Evolutionary conservation across 2,888 invertebrate species (phyloP), one percentile per base, ranked within the genome.

Genomic region (Timema cristinae): DNA sequence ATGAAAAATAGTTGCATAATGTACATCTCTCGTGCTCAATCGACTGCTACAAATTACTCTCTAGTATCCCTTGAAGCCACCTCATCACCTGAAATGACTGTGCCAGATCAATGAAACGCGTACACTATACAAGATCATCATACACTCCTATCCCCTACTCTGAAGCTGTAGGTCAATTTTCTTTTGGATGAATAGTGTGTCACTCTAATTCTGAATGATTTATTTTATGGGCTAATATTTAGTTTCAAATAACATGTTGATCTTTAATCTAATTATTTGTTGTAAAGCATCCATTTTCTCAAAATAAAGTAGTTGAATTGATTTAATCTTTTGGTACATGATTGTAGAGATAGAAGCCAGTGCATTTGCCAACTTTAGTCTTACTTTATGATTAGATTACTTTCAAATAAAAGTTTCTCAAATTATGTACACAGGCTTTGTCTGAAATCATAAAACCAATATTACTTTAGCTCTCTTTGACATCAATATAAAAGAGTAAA

Each of bases 11-110:
- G 16, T 6, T 16, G 7, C 56, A 10, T 56, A 10, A 16, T 56
- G n/a, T 10, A 13, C 6, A 7, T 56, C 6, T 56, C 6, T 56
- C 56, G 56, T 56, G n/a, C 56, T 10, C 10, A 56, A 56, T 56
- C 56, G 11, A 10, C 56, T 56, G 56, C 56, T 10, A 56, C 13
- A 15, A 10, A 10, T 56, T 56, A 13, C 13, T 56, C 6, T 56
- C 16, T 16, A 56, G 56, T 56, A 56, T 56, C 56, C 16, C 56
- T 15, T 56, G 56, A 56, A 56, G 56, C 56, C 6, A 56, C 16
- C 56, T 56, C 56, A 15, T 16, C 56, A 56, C 56, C 56, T 56
- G 56, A 6, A 56, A 56, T 56, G 6, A 56, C 56, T 56, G 56
- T 16, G 11, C 56, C 56, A 56, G 56, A 7, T 16, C 56, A 56